Percentiles rank a stretch among this genome's conserved stretches.
phyloP scores from a whole-genome alignment of 2,888 invertebrate species.

The Cheilosia impressa region DNA sequence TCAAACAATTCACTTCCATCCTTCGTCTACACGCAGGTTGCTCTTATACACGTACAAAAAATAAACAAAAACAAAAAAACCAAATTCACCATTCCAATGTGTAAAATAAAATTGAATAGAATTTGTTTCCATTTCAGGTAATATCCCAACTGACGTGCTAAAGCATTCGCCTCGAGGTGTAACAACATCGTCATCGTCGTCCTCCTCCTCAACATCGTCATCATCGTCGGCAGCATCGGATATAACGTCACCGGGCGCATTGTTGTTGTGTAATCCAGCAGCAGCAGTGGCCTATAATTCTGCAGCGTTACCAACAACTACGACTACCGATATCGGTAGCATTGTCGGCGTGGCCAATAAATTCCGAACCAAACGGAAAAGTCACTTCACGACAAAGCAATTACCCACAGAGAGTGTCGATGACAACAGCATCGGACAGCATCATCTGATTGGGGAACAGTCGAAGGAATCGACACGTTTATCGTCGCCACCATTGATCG shows the following conservation, averaged over 20 bases:
- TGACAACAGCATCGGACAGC: conserved; percentile 77
- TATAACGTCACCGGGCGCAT: conserved; percentile 23
- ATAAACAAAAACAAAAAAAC: not conserved
- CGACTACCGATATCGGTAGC: conserved; percentile 53
- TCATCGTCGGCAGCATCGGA: conserved; percentile 57
- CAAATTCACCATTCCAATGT: conserved; percentile 6
- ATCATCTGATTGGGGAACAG: conserved; percentile 60
- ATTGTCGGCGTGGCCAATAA: conserved; percentile 75
- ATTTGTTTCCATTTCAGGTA: conserved; percentile 77
- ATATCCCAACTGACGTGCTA: conserved; percentile 79
- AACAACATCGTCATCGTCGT: conserved; percentile 57
- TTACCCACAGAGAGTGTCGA: conserved; percentile 64
- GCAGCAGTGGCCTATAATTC: not conserved
- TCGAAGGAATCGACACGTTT: conserved; percentile 35
- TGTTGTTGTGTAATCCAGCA: conserved; percentile 11
- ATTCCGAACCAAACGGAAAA: conserved; percentile 73
- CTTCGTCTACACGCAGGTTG: not conserved
- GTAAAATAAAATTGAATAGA: conserved; percentile 14
- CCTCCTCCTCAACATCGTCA: conserved; percentile 61
- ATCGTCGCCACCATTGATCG: conserved; percentile 10
- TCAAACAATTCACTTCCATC: conserved; percentile 5
- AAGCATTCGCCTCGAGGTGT: conserved; percentile 79
- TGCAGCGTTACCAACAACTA: conserved; percentile 1
- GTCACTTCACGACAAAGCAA: conserved; percentile 72
- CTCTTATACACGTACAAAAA: not conserved